Conservation (phyloP, 1,140 invertebrate species). For the Dendrolimus punctatus region DNA sequence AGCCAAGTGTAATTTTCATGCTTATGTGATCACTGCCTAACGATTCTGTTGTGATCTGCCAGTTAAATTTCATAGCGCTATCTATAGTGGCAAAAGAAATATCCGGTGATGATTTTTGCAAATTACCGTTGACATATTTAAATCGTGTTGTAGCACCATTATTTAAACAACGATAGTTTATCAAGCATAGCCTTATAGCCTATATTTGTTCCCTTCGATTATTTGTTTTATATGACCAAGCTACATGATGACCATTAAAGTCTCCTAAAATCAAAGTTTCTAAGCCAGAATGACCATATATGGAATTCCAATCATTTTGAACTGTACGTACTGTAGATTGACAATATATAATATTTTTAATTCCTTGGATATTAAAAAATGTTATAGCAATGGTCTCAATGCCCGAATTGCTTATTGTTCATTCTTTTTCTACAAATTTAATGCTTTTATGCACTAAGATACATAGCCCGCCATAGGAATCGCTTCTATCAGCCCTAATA, state of each 20-base stretch:
- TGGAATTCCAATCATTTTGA: slow-evolving; percentile 11
- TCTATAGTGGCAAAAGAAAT: slow-evolving; percentile 13
- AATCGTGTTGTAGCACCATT: slow-evolving; percentile 12
- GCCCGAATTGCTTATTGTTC: background rate
- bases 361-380: slow-evolving; percentile 7
- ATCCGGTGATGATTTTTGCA: slow-evolving; percentile 17
- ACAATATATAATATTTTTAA: slow-evolving; percentile 17
- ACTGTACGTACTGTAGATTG: slow-evolving; percentile 2
- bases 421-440: background rate
- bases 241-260: slow-evolving; percentile 16
- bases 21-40: no score
- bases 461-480: slow-evolving; percentile 25
- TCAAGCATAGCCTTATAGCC: slow-evolving; percentile 12
- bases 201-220: slow-evolving; percentile 13
- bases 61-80: no score
- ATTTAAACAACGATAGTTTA: slow-evolving; percentile 13
- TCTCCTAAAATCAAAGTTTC: slow-evolving; percentile 15
- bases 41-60: no score
- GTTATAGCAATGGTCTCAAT: slow-evolving; percentile 7
- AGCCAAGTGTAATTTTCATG: no score
- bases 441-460: slow-evolving; percentile 10
- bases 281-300: slow-evolving; percentile 3
- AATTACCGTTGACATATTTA: slow-evolving; percentile 7
- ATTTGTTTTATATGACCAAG: slow-evolving; percentile 18
- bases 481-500: slow-evolving; percentile 19